Base-by-base conservation (phyloP, 2,113 vertebrate species). In the Scolopax mira region DNA sequence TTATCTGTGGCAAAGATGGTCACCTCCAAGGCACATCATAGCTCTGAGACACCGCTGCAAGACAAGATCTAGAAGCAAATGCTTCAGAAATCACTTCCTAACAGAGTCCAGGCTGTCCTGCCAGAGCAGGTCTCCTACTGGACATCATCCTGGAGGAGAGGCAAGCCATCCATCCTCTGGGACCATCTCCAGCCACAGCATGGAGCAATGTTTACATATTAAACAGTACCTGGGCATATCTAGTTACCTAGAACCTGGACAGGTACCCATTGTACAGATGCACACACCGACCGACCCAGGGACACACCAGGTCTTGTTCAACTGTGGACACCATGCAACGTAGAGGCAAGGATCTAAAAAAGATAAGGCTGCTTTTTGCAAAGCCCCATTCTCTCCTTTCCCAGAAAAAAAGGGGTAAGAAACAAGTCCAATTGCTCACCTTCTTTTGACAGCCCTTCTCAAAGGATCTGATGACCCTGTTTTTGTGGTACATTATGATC, bases 401-500 rank as follows among this genome's bases (percentile, higher is more conserved):
- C 44, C n/a, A 71, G n/a, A 55, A 42, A 57, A 77, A 89, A 80
- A 60, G 51, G 57, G 78, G 42, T 75, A 79, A 81, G 28, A 79
- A 75, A 87, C n/a, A 72, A 67, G 55, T 31, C 80, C 84, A 80
- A 67, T 17, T 28, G 88, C 96, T 97, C 94, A 98, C 98, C 98
- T 98, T 98, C 39, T 98, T 97, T 93, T 98, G 98, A 89, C 98
- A 98, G 94, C 98, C 98, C 96, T 98, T 98, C 96, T 98, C 98
- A 58, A 97, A 98, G 51, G 98, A 97, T 93, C 98, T 98, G 75
- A 99, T 98, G 70, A 99, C 98, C n/a, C 97, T 83, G 95, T 98
- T 99, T 79, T 97, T 98, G 96, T 98, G 98, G 96, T 99, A 99
- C 98, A 99, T 98, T 98, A 98, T 98, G 94, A 98, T 97, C 80